Evolutionary conservation across 2,113 vertebrate genomes (phyloP).

Genomic region (Centrocercus urophasianus): DNA sequence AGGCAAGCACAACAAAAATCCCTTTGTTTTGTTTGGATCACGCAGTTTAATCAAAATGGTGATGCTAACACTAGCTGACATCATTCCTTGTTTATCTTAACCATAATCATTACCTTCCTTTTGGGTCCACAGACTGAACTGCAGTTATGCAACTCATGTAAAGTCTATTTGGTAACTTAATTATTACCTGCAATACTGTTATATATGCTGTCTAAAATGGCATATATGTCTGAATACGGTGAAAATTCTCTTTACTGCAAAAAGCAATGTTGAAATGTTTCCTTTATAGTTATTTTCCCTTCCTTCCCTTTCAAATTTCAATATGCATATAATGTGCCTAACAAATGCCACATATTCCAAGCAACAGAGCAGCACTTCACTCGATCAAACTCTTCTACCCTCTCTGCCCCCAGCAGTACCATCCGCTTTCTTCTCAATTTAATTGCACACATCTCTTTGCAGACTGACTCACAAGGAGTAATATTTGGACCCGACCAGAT

Average conservation of each 20-base stretch:
- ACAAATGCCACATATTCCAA: neutral
- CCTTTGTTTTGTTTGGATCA: neutral
- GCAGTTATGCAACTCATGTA: conserved; percentile 31
- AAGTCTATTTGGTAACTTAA: neutral
- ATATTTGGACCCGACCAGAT: neutral
- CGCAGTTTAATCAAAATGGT: neutral
- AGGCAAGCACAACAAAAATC: neutral
- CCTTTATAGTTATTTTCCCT: neutral
- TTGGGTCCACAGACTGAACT: neutral
- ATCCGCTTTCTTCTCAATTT: neutral
- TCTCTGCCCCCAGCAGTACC: neutral
- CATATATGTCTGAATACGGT: neutral
- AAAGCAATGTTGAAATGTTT: neutral
- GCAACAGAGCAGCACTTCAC: neutral
- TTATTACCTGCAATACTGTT: neutral
- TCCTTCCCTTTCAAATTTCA: neutral
- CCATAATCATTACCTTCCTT: neutral
- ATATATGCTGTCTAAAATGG: neutral
- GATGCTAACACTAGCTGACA: conserved; percentile 6
- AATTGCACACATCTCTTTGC: neutral
- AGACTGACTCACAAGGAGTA: neutral
- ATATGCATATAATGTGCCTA: neutral
- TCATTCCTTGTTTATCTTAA: neutral
- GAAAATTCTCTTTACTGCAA: neutral
- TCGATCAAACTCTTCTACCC: neutral